Evolutionary conservation across 2,888 invertebrate genomes (phyloP), one percentile per base, ranked within the genome.

Genomic region (Mamestra brassicae): DNA sequence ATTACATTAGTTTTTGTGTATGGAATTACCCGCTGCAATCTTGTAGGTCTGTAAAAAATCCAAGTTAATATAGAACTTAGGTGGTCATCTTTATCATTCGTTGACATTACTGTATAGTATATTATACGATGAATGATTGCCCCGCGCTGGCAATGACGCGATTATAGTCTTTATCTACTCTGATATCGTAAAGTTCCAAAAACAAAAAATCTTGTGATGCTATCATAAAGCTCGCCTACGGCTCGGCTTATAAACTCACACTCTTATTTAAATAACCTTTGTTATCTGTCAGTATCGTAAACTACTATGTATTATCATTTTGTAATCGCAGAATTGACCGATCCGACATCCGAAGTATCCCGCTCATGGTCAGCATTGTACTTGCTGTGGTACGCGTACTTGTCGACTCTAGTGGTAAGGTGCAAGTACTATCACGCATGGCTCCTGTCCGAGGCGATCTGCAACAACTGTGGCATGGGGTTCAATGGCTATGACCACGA

Each of bases 391-490:
- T 97, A 98, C 90, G 97, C 98, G 93, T 99, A 98, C 95, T 96
- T 99, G 84, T 97, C 98, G 63, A 98, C 99, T 69, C 97, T 98
- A 85, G 97, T 98, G 79, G 98, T 98, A 78, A 97, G 99, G 85
- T 98, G 98, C 94, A 99, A 99, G 96, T 99, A 99, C 97, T 99
- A 99, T 96, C 98, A 99, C 93, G 99, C 99, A n/a, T 99, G 99
- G 99, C 97, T 98, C 75, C 97, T 99, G 89, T 99, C 99, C 8
- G 99, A 99, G 94, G 98, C 99, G 1, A 98, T 99, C 85, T 99
- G 99, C 94, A 99, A 99, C 94, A 98, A 99, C 92, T 98, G 98
- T 36, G 99, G 99, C 1, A 97, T 99, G 91, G 99, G 99, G 0
- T 98, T 98, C 93, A 97, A 98, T 87, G 99, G 99, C 0, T 98